Conservation (phyloP, 2,888 invertebrate genomes). For the Terebella lapidaria region DNA sequence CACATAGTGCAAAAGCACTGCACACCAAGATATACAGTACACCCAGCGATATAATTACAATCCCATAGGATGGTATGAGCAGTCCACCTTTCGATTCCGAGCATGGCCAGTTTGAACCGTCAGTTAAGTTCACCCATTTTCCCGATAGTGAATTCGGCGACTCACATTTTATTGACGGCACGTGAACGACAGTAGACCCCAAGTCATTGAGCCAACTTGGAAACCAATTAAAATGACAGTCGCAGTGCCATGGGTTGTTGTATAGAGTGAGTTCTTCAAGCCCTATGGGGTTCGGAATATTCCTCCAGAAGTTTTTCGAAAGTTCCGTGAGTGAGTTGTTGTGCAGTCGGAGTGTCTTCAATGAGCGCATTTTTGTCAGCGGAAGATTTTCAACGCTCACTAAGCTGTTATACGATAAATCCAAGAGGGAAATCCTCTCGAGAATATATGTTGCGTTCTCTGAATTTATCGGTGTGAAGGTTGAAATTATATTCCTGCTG, state of each 20-base stretch:
- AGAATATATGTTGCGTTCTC: too few species aligned
- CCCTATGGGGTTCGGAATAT: background rate
- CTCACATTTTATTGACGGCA: background rate
- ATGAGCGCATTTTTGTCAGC: background rate
- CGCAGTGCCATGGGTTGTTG: background rate
- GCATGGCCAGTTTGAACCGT: too few species aligned
- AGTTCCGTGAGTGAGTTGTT: background rate
- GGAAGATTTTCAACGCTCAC: background rate
- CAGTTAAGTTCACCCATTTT: too few species aligned
- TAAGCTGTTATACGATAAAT: background rate
- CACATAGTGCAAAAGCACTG: too few species aligned
- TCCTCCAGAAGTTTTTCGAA: background rate
- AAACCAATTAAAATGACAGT: background rate
- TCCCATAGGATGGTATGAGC: too few species aligned
- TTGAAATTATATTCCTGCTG: too few species aligned
- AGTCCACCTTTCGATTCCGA: too few species aligned
- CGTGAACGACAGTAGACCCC: background rate
- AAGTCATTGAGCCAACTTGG: background rate
- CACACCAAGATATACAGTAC: background rate
- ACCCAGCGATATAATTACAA: background rate
- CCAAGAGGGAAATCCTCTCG: too few species aligned
- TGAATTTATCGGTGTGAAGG: too few species aligned
- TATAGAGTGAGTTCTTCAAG: background rate
- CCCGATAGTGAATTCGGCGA: background rate
- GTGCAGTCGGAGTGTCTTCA: background rate